Base-by-base conservation (phyloP, 2,888 invertebrate species). In the Camptogramma bilineatum region DNA sequence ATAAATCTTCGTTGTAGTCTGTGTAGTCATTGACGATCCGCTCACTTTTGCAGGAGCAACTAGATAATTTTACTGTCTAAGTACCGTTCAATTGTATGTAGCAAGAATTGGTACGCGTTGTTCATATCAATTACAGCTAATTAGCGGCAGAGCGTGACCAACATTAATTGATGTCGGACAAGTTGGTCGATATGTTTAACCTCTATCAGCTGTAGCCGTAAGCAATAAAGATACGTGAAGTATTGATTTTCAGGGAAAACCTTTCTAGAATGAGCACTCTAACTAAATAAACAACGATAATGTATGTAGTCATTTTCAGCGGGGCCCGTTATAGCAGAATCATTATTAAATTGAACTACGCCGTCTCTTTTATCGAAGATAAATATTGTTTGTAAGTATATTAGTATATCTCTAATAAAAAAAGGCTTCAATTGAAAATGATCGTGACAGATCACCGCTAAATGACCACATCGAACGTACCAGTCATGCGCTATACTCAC, bases 341-440 rank as follows among this genome's bases (percentile, higher is more conserved):
- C n/a, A n/a, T n/a, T n/a, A n/a, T 24, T 24, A 24, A 24, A 4
- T 24, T 24, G 24, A 24, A 24, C 24, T 24, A 24, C n/a, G n/a
- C n/a, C n/a, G n/a, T n/a, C n/a, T n/a, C n/a, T n/a, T n/a, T n/a
- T n/a, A n/a, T n/a, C n/a, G n/a, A n/a, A n/a, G n/a, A n/a, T n/a
- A n/a, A n/a, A n/a, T n/a, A n/a, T n/a, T n/a, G n/a, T n/a, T n/a
- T n/a, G n/a, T n/a, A n/a, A n/a, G n/a, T n/a, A n/a, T n/a, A n/a
- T n/a, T n/a, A n/a, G n/a, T n/a, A n/a, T n/a, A n/a, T n/a, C n/a
- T n/a, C n/a, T n/a, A n/a, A n/a, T n/a, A n/a, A n/a, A n/a, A n/a
- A n/a, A n/a, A n/a, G n/a, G 53, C n/a, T 31, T 46, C 52, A 61
- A 61, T 67, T 58, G 57, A 55, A 63, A 54, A 64, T 53, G 42